Percentiles rank a stretch among this genome's conserved stretches.
These are phyloP conservation scores for Scleropages formosus DNA, from an alignment of 2,797 vertebrate genomes.

Conservation along the genomic window DNA sequence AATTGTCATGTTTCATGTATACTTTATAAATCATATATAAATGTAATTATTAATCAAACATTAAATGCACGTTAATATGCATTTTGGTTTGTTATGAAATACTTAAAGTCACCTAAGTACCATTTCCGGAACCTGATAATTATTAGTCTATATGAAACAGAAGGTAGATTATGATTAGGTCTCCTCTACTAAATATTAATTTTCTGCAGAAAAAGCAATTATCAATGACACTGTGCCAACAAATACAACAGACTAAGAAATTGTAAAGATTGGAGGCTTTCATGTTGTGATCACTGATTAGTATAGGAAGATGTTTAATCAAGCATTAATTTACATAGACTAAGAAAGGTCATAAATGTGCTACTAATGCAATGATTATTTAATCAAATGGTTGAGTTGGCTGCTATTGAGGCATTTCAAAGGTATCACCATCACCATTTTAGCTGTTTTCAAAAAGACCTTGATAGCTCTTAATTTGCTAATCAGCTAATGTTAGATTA, in stretches of 20 bases:
- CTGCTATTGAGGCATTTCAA: conserved; percentile 41
- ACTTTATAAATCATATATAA: too few species aligned
- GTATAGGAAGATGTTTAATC: background rate
- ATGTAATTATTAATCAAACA: too few species aligned
- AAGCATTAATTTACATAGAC: conserved; percentile 4
- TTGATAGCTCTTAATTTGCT: conserved; percentile 48
- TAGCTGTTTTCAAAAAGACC: conserved; percentile 23
- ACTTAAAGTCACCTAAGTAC: too few species aligned
- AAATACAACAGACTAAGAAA: conserved; percentile 36
- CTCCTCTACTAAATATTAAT: too few species aligned
- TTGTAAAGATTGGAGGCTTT: conserved; percentile 13
- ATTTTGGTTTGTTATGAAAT: too few species aligned
- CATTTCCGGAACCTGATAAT: too few species aligned
- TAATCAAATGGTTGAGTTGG: conserved; percentile 46
- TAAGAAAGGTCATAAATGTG: conserved; percentile 42
- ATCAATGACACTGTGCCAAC: background rate
- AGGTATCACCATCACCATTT: conserved; percentile 35
- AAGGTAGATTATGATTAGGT: too few species aligned
- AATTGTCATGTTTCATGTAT: too few species aligned
- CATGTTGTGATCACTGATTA: conserved; percentile 45
- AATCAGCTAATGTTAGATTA: conserved; percentile 56
- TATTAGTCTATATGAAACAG: too few species aligned
- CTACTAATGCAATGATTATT: conserved; percentile 55
- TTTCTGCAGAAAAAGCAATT: background rate
- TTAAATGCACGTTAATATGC: too few species aligned